Evolutionary conservation across 64 coral and sea anemone genomes (phyloP).

Genomic region (Acropora yongei): DNA sequence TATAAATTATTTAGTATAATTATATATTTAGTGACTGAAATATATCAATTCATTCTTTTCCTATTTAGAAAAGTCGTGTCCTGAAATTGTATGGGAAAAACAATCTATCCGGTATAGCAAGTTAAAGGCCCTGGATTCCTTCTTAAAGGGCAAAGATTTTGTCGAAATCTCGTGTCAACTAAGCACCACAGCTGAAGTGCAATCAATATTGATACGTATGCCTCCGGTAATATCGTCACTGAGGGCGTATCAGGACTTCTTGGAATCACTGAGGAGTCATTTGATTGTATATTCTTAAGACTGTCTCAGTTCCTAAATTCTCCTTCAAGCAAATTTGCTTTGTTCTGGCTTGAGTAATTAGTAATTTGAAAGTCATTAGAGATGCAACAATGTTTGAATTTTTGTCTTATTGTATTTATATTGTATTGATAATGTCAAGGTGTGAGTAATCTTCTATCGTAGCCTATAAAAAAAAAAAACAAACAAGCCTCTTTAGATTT

Average conservation of each 20-base stretch:
- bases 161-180: neutral
- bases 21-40: neutral
- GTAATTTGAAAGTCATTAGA: neutral
- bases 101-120: neutral
- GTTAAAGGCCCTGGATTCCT: neutral
- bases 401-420: neutral
- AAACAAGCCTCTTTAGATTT: neutral
- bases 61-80: neutral
- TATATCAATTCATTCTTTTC: neutral
- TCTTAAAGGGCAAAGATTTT: slow-evolving; percentile 13
- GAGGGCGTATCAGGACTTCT: neutral
- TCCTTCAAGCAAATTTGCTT: neutral
- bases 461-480: slow-evolving; percentile 2
- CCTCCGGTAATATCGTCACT: neutral
- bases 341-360: neutral
- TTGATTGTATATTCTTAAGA: neutral
- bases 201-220: neutral
- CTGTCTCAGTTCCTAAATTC: neutral
- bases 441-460: neutral
- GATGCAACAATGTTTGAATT: slow-evolving; percentile 10
- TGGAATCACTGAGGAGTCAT: neutral
- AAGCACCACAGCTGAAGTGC: slow-evolving; percentile 7
- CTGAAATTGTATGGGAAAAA: neutral
- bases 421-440: slow-evolving; percentile 17
- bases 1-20: no score